Evolutionary conservation across 2,113 vertebrate genomes (phyloP).

Genomic region (Engystomops pustulosus): DNA sequence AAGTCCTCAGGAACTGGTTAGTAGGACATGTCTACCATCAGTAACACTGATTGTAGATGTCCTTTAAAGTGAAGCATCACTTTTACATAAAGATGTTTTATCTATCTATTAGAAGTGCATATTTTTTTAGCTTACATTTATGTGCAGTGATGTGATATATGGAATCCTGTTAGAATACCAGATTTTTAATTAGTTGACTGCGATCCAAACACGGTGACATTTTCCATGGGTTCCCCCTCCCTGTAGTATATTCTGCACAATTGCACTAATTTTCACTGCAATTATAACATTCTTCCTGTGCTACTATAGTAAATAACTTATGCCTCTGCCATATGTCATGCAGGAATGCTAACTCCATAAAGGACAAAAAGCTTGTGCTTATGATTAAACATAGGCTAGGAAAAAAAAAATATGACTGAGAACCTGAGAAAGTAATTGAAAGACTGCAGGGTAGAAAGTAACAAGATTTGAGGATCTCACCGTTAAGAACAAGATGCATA

Average conservation of each 20-base stretch:
- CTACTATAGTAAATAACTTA: constrained; percentile 46
- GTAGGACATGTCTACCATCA: too few species aligned
- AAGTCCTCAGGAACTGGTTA: too few species aligned
- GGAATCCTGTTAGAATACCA: constrained; percentile 8
- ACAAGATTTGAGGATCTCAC: constrained; percentile 28
- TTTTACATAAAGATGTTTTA: neutral
- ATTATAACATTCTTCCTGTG: constrained; percentile 42
- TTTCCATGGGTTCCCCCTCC: constrained; percentile 30
- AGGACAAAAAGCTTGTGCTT: constrained; percentile 32
- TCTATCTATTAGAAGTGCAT: neutral
- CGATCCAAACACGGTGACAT: constrained; percentile 40
- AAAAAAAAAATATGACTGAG: constrained; percentile 36
- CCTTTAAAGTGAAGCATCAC: neutral
- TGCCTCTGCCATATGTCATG: constrained; percentile 47
- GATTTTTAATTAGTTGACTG: constrained; percentile 40
- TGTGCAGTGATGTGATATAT: constrained; percentile 14
- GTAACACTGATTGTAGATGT: too few species aligned
- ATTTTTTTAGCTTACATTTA: neutral
- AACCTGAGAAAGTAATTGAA: constrained; percentile 43
- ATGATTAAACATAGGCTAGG: constrained; percentile 45
- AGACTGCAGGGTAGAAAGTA: constrained; percentile 38
- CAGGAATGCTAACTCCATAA: constrained; percentile 37
- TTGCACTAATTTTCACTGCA: constrained; percentile 46
- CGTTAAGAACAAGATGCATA: constrained; percentile 38
- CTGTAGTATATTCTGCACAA: constrained; percentile 36